These are phyloP conservation scores for Papilio machaon DNA, from an alignment of 1,140 invertebrate species.

Conservation along the genomic window DNA sequence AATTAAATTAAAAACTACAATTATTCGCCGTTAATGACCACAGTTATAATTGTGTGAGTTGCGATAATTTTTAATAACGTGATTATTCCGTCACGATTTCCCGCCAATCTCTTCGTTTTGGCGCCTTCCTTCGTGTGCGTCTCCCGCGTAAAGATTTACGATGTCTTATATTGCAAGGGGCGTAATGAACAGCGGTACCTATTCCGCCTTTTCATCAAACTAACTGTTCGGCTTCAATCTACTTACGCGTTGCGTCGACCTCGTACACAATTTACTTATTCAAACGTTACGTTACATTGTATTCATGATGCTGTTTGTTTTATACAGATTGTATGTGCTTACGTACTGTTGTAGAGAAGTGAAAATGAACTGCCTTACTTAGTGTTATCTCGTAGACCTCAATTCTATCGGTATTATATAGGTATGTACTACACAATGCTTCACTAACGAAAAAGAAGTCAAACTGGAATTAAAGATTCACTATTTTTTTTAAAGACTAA, in stretches of 20 bases:
- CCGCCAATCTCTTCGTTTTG: conserved; percentile 7
- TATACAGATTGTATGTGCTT: conserved; percentile 19
- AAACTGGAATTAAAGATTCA: neutral
- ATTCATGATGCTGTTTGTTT: conserved; percentile 27
- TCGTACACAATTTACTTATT: conserved; percentile 40
- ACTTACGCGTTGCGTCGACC: conserved; percentile 10
- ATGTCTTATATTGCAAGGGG: conserved; percentile 49
- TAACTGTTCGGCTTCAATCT: conserved; percentile 42
- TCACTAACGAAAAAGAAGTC: neutral
- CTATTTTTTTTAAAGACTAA: neutral
- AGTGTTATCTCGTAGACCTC: neutral
- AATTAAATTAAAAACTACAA: neutral
- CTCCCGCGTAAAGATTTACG: conserved; percentile 47
- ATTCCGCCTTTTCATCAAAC: conserved; percentile 50
- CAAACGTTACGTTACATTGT: conserved; percentile 30
- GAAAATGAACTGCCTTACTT: neutral
- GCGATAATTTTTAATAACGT: conserved; percentile 13
- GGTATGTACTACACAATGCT: neutral
- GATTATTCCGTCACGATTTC: conserved; percentile 34
- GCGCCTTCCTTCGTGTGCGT: neutral
- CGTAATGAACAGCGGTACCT: conserved; percentile 63
- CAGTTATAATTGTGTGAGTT: conserved; percentile 23
- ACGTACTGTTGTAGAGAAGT: conserved; percentile 4
- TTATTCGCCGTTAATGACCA: neutral
- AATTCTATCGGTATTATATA: neutral